Evolutionary conservation across 2,113 vertebrate species (phyloP).

Genomic region (Corvus hawaiiensis): DNA sequence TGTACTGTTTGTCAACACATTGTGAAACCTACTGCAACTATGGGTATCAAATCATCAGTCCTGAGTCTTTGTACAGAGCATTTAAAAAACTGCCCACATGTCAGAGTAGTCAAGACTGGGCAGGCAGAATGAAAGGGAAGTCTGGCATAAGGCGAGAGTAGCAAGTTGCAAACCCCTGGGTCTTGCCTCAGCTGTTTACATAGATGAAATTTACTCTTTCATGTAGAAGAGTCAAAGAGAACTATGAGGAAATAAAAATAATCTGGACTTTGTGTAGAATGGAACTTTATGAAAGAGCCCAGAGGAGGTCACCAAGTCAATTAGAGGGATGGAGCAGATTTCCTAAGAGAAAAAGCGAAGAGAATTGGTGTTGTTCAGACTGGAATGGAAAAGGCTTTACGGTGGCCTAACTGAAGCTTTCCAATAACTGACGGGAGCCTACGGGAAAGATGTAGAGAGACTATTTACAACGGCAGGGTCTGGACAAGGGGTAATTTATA

Average conservation of each 20-base stretch:
- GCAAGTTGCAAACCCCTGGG: fast-evolving
- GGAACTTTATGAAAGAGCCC: not conserved
- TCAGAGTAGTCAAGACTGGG: not conserved
- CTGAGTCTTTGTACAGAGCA: not conserved
- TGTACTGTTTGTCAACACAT: not conserved
- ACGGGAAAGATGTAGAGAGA: not conserved
- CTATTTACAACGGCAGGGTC: not conserved
- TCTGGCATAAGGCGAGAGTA: fast-evolving
- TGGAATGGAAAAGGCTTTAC: not conserved
- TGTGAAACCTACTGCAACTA: not conserved
- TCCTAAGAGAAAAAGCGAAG: not conserved
- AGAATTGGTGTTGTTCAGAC: not conserved
- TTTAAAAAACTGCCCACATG: not conserved
- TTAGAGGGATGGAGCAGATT: not conserved
- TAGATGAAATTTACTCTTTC: not conserved
- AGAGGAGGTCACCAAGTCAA: not conserved
- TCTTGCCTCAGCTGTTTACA: not conserved
- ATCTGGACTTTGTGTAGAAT: not conserved
- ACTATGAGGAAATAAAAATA: not conserved
- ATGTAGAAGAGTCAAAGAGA: not conserved
- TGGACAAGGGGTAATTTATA: not conserved
- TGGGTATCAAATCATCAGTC: not conserved
- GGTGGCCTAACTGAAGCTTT: too few species aligned
- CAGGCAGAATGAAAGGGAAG: not conserved
- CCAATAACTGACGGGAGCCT: too few species aligned